Evolutionary conservation across 1,140 invertebrate species (phyloP), one percentile per base, ranked within the genome.

Genomic region (Potamilus streckersoni): DNA sequence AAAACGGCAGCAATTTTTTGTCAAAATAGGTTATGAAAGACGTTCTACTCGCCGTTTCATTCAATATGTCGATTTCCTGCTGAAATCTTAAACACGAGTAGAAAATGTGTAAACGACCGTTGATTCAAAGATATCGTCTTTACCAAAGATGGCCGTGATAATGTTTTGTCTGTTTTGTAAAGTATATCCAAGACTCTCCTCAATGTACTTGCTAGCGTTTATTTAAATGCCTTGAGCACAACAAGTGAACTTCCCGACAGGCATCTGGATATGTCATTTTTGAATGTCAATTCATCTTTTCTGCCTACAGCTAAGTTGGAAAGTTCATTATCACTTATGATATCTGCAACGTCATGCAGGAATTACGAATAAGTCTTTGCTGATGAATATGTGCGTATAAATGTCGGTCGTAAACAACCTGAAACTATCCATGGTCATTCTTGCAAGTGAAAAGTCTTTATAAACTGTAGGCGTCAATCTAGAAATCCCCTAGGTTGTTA

Each of bases 401-500:
- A 66, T 3, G 64, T 67, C 19, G 72, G 63, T 23, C 72, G 56
- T 38, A 73, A 73, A 60, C 72, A 73, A 31, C 58, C 59, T 17
- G 72, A 57, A 49, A 31, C 58, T 56, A 5, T 73, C 71, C 12
- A 23, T 64, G 19, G 62, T 72, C n/a, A 8, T 3, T 72, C 71
- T 62, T 63, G 67, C 6, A 19, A 73, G n/a, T 65, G 72, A 73
- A 2, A 60, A 49, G 55, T 59, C 72, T 60, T 66, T 73, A 17
- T 73, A 73, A 13, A 66, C 63, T 13, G 57, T 73, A 3, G 38
- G 63, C 4, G 62, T 73, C 8, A 73, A 73, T 63, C 1, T 67
- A 64, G 20, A 73, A 73, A 4, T 73, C 64, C 19, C 72, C 72
- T 1, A 73, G 38, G 56, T 67, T 73, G 64, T 58, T 68, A 14